These are phyloP conservation scores for Murina feae DNA, from an alignment of 2,113 vertebrate genomes.

Conservation along the genomic window DNA sequence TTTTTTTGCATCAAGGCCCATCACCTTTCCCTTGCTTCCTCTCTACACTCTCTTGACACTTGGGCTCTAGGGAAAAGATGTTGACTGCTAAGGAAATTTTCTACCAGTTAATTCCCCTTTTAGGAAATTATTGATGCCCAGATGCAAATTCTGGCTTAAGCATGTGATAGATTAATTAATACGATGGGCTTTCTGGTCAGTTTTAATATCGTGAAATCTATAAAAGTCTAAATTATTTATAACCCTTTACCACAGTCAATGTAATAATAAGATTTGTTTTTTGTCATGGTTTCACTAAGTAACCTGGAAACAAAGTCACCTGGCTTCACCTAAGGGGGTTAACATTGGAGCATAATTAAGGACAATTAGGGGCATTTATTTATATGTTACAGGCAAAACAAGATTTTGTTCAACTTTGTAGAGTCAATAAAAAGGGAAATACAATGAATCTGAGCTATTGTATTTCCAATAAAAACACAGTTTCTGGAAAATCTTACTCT, in stretches of 20 bases:
- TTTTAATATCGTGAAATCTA: neutral
- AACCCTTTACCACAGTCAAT: neutral
- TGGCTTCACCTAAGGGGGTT: neutral
- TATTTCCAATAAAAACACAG: neutral
- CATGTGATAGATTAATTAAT: neutral
- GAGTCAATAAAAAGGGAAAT: neutral
- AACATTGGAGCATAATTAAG: neutral
- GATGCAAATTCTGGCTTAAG: neutral
- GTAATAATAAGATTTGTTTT: neutral
- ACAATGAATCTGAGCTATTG: neutral
- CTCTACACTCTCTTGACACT: neutral
- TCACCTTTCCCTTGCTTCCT: neutral
- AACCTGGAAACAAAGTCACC: neutral
- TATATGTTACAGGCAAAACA: neutral
- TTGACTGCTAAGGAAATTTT: neutral
- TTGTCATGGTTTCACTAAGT: neutral
- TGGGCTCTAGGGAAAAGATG: neutral
- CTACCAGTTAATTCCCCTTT: neutral
- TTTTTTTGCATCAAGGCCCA: neutral
- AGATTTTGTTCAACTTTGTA: neutral
- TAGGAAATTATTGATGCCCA: neutral
- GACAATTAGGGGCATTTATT: neutral
- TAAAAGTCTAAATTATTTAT: slow-evolving; percentile 1
- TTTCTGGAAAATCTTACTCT: neutral
- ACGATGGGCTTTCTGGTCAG: neutral